These are phyloP conservation scores for Chelmon rostratus DNA, from an alignment of 2,797 vertebrate genomes.

Conservation along the genomic window DNA sequence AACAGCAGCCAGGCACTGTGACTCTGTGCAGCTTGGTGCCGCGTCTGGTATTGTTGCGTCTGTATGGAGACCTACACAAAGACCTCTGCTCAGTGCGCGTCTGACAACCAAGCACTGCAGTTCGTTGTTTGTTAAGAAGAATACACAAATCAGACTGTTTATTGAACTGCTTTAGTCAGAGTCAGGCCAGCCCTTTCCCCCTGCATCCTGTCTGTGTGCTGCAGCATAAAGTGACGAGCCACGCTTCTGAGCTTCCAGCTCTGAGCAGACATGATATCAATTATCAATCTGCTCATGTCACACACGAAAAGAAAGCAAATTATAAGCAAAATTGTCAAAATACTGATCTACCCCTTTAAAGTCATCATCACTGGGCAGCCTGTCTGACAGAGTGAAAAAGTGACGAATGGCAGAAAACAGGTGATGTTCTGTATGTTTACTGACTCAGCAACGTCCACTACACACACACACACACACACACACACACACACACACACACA, in stretches of 20 bases:
- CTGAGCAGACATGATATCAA: not conserved
- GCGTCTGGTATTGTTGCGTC: not conserved
- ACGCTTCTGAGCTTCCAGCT: no score
- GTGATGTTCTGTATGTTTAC: not conserved
- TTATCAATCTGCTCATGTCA: not conserved
- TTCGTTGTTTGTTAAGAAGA: not conserved
- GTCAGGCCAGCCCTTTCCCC: no score
- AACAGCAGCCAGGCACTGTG: not conserved
- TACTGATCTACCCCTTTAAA: not conserved
- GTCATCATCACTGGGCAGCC: not conserved
- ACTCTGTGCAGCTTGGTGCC: not conserved
- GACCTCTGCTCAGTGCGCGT: not conserved
- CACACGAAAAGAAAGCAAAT: not conserved
- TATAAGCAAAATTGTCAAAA: not conserved
- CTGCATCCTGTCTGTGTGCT: no score
- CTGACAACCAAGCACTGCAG: not conserved
- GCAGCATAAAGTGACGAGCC: no score
- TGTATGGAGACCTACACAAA: not conserved
- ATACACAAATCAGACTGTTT: no score
- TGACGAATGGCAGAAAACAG: not conserved
- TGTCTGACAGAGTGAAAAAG: not conserved
- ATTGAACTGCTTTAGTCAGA: no score
- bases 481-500: no score
- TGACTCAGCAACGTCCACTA: no score
- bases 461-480: no score